These are phyloP conservation scores for Lathronympha strigana DNA, from an alignment of 2,888 invertebrate genomes.

Conservation along the genomic window DNA sequence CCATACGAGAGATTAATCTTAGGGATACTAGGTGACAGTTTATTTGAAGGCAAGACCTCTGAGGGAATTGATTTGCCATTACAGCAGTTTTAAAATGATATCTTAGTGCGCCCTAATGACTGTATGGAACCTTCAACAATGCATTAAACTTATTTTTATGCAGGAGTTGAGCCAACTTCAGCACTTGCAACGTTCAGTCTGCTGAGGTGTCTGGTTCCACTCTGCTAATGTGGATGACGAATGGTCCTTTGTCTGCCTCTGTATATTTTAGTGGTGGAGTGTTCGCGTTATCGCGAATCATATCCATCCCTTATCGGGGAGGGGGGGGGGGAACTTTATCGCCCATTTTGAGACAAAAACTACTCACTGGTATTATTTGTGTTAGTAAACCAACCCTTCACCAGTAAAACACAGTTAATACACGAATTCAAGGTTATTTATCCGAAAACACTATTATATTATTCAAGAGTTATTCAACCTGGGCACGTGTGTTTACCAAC, in stretches of 20 bases:
- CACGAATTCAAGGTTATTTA: background rate
- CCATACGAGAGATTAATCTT: conserved; percentile 2
- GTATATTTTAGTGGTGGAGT: background rate
- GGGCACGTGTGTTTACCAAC: background rate
- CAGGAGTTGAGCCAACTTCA: background rate
- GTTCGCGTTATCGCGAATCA: background rate
- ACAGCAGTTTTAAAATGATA: conserved; percentile 1
- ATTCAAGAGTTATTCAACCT: background rate
- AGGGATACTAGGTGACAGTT: background rate
- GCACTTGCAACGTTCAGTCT: background rate
- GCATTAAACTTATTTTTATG: background rate
- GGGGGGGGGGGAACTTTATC: background rate
- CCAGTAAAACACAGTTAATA: background rate
- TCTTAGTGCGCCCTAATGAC: conserved; percentile 3
- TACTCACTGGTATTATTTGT: background rate
- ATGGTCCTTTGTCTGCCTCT: background rate
- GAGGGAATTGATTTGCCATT: background rate
- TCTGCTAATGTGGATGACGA: conserved; percentile 2
- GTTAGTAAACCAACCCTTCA: background rate
- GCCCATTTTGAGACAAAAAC: background rate
- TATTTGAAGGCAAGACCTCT: background rate
- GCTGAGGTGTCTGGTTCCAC: background rate
- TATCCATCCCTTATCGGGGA: background rate
- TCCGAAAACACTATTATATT: background rate
- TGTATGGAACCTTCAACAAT: conserved; percentile 2